Base-by-base conservation (phyloP, 2,113 vertebrate species). In the Chaetorhynchus papuensis region DNA sequence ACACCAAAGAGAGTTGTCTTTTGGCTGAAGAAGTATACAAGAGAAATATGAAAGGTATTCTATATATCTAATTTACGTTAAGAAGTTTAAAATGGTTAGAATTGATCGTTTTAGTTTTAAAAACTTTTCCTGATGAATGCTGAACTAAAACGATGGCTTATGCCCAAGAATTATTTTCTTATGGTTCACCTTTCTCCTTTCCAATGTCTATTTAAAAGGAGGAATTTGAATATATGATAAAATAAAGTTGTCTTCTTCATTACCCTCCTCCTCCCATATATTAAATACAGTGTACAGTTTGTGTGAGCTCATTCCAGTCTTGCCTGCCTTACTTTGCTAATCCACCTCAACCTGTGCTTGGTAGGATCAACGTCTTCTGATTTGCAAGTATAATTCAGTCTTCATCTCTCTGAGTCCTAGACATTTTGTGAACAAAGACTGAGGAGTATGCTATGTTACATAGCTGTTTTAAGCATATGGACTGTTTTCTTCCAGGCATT, bases 371-470 rank as follows among this genome's bases (percentile, higher is more conserved):
- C 94, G 90, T 97, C 95, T 97, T 98, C 95, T 98, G 96, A 98
- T 98, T 98, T 98, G 94, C 98, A 98, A 98, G 97, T 98, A 97
- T 98, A 98, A 98, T 98, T 97, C 89, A 87, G 93, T 94, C 97
- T 97, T 97, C 97, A 96, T 98, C 95, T 96, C 96, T 97, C 97
- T 97, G 96, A 98, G 83, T 95, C 95, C 91, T 97, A 98, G 97
- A 98, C 97, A 96, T 98, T 98, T 97, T 96, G 97, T 98, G 97
- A 98, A 98, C 98, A 98, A 98, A 98, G 98, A 97, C 92, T 93
- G 94, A 97, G 92, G 96, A 97, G 89, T 94, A 97, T 97, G 96
- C 97, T 97, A 93, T 96, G 96, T 97, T 97, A 96, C 97, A 95
- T 97, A 97, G 97, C 97, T 97, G 96, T 97, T 97, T 97, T 97